Base-by-base conservation (phyloP, 1,140 invertebrate species). In the Thaumetopoea pityocampa region DNA sequence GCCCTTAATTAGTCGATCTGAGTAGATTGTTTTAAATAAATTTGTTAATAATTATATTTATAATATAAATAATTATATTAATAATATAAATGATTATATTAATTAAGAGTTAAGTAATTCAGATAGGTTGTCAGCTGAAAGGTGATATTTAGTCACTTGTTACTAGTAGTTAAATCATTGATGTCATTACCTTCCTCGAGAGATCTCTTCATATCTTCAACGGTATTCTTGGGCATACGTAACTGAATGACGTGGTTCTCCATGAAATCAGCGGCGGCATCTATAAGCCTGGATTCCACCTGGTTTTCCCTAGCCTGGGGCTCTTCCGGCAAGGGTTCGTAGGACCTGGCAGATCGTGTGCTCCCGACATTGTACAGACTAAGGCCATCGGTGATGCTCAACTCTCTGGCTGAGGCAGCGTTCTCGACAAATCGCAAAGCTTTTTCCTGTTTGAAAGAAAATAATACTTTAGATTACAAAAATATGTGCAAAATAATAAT, bases 241-340 rank as follows among this genome's bases (percentile, higher is more conserved):
- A 94, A 86, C 70, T 94, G 92, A 18, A 94, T 87, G 4, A 92
- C 92, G 69, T 93, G 92, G 45, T 91, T 91, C 34, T 92, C 90
- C 18, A 94, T 85, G 87, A 94, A 94, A 36, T 90, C 88, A 15
- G 90, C 88, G 12, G 92, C 87, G 27, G 90, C 88, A 49, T 95
- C 92, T 9, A 92, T 69, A 16, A 94, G 83, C 28, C 92, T 88
- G 11, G 88, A 87, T 46, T 94, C 92, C 2, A 94, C 88, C 23
- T 90, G 90, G 41, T 89, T 87, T 69, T 95, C 92, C 34, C 91
- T 88, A 8, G 91, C 91, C 50, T 88, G 89, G 18, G 87, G 85
- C 52, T 94, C 91, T 17, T 88, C 87, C 1, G 93, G 89, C 10
- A 94, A 74, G 5, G 85, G 74, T 29, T 88, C 72, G 20, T 85